These are phyloP conservation scores for Alcedo atthis DNA, from an alignment of 2,797 vertebrate genomes.

Conservation along the genomic window DNA sequence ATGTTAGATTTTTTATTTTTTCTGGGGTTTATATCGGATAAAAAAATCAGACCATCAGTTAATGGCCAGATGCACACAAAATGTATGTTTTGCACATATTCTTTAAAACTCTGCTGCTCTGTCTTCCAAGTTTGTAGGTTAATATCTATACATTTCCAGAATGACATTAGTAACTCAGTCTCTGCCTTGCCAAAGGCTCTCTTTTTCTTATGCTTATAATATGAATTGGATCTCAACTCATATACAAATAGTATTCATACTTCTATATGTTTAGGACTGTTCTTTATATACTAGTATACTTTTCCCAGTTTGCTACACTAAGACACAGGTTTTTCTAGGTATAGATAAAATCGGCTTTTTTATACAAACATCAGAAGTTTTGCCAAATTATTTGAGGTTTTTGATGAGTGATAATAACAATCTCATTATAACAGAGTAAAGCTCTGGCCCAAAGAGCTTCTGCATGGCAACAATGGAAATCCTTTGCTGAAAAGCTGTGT, in stretches of 20 bases:
- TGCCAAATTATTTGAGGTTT: not conserved
- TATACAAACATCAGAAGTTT: not conserved
- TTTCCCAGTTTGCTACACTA: not conserved
- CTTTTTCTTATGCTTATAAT: not conserved
- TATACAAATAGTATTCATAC: not conserved
- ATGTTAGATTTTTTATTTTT: not conserved
- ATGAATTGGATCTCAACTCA: not conserved
- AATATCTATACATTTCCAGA: not conserved
- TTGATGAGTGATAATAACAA: not conserved
- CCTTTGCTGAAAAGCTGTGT: not conserved
- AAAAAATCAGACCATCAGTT: not conserved
- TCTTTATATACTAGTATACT: not conserved
- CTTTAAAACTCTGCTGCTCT: not conserved
- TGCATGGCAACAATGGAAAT: not conserved
- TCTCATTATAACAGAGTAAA: not conserved
- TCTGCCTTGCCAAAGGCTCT: not conserved
- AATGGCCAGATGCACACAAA: not conserved
- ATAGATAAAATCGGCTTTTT: not conserved
- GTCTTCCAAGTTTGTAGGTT: not conserved
- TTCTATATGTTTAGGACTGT: not conserved
- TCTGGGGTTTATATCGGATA: not conserved
- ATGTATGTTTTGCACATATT: not conserved
- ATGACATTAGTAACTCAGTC: not conserved
- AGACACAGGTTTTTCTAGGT: not conserved
- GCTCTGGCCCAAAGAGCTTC: not conserved